Base-by-base conservation (phyloP, 1,140 invertebrate species). In the Saccostrea echinata region DNA sequence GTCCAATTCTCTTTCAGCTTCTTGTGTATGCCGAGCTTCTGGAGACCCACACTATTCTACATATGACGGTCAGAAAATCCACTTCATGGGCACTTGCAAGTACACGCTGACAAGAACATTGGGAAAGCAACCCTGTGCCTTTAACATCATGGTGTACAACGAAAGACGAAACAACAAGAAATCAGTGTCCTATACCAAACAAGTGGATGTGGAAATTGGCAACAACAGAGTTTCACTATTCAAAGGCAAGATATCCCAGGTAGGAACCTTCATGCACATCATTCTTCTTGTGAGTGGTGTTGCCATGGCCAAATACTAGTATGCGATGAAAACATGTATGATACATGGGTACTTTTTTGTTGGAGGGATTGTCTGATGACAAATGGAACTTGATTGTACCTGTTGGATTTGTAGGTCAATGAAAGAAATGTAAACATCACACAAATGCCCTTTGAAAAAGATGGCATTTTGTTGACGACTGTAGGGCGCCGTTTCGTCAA, bases 21-120 rank as follows among this genome's bases (percentile, higher is more conserved):
- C 98, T 84, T 97, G 97, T 11, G 97, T 97, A 0, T 98, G 98
- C 94, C 97, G 97, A 0, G 97, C 98, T 0, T 98, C 97, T 92
- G 98, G 98, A 0, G 98, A 98, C 94, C 98, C 98, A 0, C 98
- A 98, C 93, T 98, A 98, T 93, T 96, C 97, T 88, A 98, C 98
- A 13, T 99, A 98, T 92, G 98, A 99, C 91, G 98, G 98, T 21
- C 97, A 97, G 92, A 97, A 97, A 90, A 98, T 97, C 93, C 98
- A 97, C 92, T 99, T 98, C 92, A 97, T 98, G 92, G 94, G 94
- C 30, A 84, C 33, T 2, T 93, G 92, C 83, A 87, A 89, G 82
- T 92, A 93, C 88, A 90, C 88, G 0, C 76, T 91, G n/a, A 85
- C 89, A 0, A 76, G 55, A 82, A 30, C 27, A 11, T 12, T 13